Conservation (phyloP, 2,113 vertebrate species). For the Hemiscyllium ocellatum region DNA sequence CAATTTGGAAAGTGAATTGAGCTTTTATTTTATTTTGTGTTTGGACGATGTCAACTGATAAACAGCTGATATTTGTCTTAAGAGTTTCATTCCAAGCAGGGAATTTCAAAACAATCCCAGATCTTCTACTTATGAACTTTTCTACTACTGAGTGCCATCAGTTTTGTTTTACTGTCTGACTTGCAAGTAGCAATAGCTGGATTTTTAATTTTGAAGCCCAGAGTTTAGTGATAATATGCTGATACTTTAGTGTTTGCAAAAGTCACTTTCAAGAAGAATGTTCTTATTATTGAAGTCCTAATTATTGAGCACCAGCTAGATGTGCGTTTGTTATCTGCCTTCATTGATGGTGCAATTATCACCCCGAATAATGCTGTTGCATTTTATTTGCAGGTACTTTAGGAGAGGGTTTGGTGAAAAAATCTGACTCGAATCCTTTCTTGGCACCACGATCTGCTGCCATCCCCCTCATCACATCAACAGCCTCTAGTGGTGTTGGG, state of each 20-base stretch:
- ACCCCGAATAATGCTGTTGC: neutral
- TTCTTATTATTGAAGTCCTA: neutral
- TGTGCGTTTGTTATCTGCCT: neutral
- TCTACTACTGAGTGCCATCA: neutral
- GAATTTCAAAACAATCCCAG: neutral
- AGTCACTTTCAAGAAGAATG: neutral
- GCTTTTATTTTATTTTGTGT: neutral
- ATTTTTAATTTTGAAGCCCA: neutral
- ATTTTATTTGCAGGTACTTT: slow-evolving; percentile 43
- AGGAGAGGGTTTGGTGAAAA: slow-evolving; percentile 50
- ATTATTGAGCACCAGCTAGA: neutral
- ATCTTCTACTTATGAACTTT: neutral
- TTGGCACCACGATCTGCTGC: slow-evolving; percentile 88
- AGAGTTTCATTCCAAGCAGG: neutral
- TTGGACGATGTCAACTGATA: neutral
- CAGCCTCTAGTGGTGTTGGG: slow-evolving; percentile 48
- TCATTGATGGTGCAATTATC: neutral
- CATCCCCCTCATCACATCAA: slow-evolving; percentile 69
- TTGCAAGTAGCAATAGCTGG: neutral
- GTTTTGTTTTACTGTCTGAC: neutral
- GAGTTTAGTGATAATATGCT: neutral
- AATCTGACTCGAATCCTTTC: slow-evolving; percentile 73
- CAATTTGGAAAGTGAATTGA: neutral
- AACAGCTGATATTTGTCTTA: neutral
- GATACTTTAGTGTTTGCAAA: slow-evolving; percentile 1